A percentile compares a stretch with the other conserved stretches of the same genome.
These are phyloP conservation scores for Lithophane ornitopus DNA, from an alignment of 2,888 invertebrate species.

Conservation along the genomic window DNA sequence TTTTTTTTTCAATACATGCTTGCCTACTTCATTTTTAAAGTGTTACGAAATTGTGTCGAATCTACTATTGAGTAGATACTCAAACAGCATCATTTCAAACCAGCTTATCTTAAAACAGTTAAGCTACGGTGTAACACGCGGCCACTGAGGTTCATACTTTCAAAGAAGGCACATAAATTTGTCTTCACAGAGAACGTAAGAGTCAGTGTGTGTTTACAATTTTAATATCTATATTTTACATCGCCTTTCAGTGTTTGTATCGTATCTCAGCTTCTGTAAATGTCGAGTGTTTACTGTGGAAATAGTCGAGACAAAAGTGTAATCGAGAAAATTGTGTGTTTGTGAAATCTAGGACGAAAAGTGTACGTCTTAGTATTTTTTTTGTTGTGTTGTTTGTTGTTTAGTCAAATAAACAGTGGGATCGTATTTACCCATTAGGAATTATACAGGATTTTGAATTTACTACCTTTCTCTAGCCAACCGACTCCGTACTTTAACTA, in stretches of 20 bases:
- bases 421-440: neutral
- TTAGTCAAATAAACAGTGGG: neutral
- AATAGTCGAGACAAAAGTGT: neutral
- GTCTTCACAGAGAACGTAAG: conserved; percentile 38
- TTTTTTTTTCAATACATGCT: neutral
- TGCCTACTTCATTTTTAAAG: neutral
- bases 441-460: neutral
- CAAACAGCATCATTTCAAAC: neutral
- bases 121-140: conserved; percentile 51
- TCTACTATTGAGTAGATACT: no score
- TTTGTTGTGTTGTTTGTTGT: neutral
- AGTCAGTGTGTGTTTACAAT: conserved; percentile 17
- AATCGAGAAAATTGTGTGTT: neutral
- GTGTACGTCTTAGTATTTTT: conserved; percentile 56
- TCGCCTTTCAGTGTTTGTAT: conserved; percentile 8
- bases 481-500: neutral
- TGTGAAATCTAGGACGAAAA: conserved; percentile 33
- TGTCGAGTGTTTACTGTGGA: neutral
- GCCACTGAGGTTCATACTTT: conserved; percentile 54
- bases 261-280: neutral
- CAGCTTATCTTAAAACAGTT: neutral
- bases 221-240: conserved; percentile 45
- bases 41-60: neutral
- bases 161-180: conserved; percentile 70
- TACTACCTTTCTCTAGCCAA: neutral